These are phyloP conservation scores for Drosophila leontia DNA, from an alignment of 1,140 invertebrate genomes.

Conservation along the genomic window DNA sequence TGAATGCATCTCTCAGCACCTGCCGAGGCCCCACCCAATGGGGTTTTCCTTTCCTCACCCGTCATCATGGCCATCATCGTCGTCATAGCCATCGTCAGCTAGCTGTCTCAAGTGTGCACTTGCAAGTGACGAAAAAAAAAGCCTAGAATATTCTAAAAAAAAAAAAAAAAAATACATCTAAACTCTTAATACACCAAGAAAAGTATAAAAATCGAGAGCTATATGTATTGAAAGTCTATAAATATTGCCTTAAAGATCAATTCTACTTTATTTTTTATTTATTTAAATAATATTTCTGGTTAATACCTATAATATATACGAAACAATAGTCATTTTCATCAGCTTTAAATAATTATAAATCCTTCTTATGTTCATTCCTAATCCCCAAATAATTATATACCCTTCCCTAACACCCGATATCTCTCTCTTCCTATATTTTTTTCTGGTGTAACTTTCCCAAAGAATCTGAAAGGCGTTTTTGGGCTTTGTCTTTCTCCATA, in stretches of 20 bases:
- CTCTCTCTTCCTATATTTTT: neutral
- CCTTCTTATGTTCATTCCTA: neutral
- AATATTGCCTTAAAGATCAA: neutral
- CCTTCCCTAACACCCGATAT: neutral
- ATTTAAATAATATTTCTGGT: neutral
- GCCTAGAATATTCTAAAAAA: constrained; percentile 16
- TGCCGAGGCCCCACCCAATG: constrained; percentile 20
- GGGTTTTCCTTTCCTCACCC: constrained; percentile 20
- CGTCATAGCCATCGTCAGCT: constrained; percentile 10
- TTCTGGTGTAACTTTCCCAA: constrained; percentile 2
- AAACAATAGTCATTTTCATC: neutral
- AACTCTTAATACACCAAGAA: constrained; percentile 31
- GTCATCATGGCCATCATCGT: constrained; percentile 11
- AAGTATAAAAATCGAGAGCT: neutral
- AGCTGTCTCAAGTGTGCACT: constrained; percentile 78
- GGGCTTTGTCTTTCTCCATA: constrained; percentile 65
- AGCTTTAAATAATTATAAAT: neutral
- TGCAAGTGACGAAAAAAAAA: constrained; percentile 57
- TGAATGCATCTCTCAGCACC: constrained; percentile 63
- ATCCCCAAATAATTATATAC: neutral
- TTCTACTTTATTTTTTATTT: neutral
- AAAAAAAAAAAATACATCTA: constrained; percentile 17
- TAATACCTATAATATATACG: too few relatives aligned
- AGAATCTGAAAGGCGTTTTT: constrained; percentile 49
- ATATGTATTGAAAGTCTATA: neutral